Conservation (phyloP, 2,888 invertebrate species). For the Tenodera sinensis region DNA sequence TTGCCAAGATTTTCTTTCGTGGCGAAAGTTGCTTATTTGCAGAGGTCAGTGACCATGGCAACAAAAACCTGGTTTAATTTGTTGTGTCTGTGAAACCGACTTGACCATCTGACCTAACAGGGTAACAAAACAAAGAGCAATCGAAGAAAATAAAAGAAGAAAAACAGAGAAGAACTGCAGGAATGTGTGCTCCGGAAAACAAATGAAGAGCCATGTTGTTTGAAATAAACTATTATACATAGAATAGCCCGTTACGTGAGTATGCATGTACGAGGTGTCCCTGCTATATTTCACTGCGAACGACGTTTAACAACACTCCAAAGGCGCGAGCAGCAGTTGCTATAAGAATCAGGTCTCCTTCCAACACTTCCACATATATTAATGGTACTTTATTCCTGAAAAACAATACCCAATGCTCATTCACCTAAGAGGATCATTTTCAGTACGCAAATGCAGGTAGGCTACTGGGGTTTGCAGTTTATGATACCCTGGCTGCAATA, state of each 20-base stretch:
- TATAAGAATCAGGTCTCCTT: background rate
- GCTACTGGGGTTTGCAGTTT: background rate
- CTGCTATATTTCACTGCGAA: background rate
- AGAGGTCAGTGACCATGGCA: background rate
- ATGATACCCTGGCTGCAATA: background rate
- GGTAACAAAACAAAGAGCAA: background rate
- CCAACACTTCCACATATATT: background rate
- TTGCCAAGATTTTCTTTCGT: too few relatives aligned
- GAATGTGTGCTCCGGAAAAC: background rate
- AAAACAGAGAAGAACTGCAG: background rate
- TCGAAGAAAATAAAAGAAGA: background rate
- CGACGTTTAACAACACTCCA: background rate
- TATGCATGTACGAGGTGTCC: background rate
- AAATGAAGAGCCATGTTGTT: background rate
- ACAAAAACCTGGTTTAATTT: background rate
- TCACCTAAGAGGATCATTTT: slow-evolving; percentile 1
- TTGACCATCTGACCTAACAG: background rate
- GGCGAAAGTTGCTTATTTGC: background rate
- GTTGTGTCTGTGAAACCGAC: background rate
- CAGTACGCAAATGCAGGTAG: background rate
- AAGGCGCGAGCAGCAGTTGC: background rate
- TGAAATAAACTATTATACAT: background rate
- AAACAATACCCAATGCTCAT: slow-evolving; percentile 1
- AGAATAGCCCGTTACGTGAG: background rate
- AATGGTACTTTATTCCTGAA: slow-evolving; percentile 5